These are phyloP conservation scores for Cromileptes altivelis DNA, from an alignment of 2,113 vertebrate genomes.

Conservation along the genomic window DNA sequence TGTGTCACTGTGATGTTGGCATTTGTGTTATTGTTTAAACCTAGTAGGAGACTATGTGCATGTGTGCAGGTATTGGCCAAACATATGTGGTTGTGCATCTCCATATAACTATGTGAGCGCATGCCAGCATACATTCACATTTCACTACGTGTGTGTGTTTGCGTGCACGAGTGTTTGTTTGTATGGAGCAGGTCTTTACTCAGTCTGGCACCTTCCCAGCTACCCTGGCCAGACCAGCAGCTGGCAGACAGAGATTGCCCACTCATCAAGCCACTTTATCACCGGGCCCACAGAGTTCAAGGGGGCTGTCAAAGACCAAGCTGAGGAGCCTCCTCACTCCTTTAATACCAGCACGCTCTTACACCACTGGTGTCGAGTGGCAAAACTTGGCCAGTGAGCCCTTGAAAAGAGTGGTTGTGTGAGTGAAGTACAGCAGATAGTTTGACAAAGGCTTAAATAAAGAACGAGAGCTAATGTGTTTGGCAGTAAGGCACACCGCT, in stretches of 20 bases:
- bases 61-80: not conserved
- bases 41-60: not conserved
- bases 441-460: conserved; percentile 69
- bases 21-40: too few species aligned
- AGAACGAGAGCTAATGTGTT: conserved; percentile 65
- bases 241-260: conserved; percentile 79
- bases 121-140: conserved; percentile 7
- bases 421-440: conserved; percentile 57
- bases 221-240: conserved; percentile 71
- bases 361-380: conserved; percentile 59
- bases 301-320: conserved; percentile 80
- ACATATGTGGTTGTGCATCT: not conserved
- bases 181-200: conserved; percentile 64
- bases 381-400: conserved; percentile 58
- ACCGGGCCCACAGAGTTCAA: conserved; percentile 78
- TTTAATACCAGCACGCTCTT: conserved; percentile 54
- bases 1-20: too few species aligned
- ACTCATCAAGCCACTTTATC: conserved; percentile 85
- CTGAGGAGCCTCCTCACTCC: conserved; percentile 68
- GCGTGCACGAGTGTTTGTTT: conserved; percentile 25
- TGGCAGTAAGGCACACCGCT: conserved; percentile 39
- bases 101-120: not conserved
- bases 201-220: conserved; percentile 65
- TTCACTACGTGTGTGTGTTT: conserved; percentile 6
- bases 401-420: conserved; percentile 45